Evolutionary conservation across 2,113 vertebrate genomes (phyloP).

Genomic region (Myocastor coypus): DNA sequence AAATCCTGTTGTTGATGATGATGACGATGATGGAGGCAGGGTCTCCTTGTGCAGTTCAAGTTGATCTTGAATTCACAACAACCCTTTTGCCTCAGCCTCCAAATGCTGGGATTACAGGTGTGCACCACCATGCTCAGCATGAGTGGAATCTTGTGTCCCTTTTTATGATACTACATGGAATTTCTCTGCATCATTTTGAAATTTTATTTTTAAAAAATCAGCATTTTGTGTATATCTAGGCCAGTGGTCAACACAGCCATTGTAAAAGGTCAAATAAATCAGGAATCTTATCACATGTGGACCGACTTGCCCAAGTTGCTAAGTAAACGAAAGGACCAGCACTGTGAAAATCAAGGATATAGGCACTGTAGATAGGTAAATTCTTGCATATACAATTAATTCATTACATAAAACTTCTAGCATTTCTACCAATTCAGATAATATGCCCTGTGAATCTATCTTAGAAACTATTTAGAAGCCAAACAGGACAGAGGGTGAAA

Average conservation of each 20-base stretch:
- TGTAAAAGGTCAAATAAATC: neutral
- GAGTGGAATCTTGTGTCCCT: neutral
- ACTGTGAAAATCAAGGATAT: neutral
- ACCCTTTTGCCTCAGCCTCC: neutral
- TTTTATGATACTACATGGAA: neutral
- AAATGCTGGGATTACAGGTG: neutral
- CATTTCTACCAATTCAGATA: slow-evolving; percentile 1
- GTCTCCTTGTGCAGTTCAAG: neutral
- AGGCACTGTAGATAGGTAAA: neutral
- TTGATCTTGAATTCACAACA: neutral
- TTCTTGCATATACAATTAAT: neutral
- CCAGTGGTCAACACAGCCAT: neutral
- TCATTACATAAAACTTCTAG: neutral
- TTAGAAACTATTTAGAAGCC: slow-evolving; percentile 25
- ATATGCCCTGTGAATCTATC: neutral
- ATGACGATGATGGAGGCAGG: neutral
- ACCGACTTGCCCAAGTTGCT: slow-evolving; percentile 26
- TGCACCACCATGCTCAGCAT: neutral
- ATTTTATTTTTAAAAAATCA: slow-evolving; percentile 5
- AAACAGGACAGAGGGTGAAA: slow-evolving; percentile 11
- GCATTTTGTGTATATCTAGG: neutral
- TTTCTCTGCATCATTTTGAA: neutral
- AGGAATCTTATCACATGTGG: neutral
- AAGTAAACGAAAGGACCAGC: neutral
- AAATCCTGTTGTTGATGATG: neutral